A percentile compares a stretch with the other conserved stretches of the same genome.
phyloP scores from a whole-genome alignment of 2,113 vertebrate genomes.

The Myanophis thanlyinensis region DNA sequence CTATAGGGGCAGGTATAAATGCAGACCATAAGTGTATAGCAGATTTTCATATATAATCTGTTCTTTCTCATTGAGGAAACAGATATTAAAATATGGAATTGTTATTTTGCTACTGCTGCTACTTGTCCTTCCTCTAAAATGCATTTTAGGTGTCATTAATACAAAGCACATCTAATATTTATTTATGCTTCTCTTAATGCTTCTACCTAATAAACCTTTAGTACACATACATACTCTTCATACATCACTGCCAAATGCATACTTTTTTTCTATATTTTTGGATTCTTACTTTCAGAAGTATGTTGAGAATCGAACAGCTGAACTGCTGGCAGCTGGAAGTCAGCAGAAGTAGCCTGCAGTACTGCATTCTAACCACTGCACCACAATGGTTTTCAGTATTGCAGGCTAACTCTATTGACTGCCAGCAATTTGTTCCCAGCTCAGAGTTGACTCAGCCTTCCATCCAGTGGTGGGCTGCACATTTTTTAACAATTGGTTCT shows the following conservation, averaged over 20 bases:
- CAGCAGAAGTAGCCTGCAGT: too few relatives aligned
- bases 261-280: neutral
- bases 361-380: too few relatives aligned
- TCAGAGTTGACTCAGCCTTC: neutral
- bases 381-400: too few relatives aligned
- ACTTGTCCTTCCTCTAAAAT: neutral
- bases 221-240: neutral
- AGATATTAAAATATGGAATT: neutral
- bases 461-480: too few relatives aligned
- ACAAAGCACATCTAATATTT: neutral
- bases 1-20: neutral
- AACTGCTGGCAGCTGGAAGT: too few relatives aligned
- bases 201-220: neutral
- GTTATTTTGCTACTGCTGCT: neutral
- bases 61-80: neutral
- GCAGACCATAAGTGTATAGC: neutral
- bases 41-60: neutral
- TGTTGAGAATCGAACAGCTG: too few relatives aligned
- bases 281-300: too few relatives aligned
- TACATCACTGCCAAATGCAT: neutral
- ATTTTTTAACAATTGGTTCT: too few relatives aligned
- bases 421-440: neutral
- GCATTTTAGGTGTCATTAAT: neutral
- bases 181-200: neutral
- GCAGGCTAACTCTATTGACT: neutral